These are phyloP conservation scores for Chironomus striatipennis DNA, from an alignment of 1,140 invertebrate genomes.

Conservation along the genomic window DNA sequence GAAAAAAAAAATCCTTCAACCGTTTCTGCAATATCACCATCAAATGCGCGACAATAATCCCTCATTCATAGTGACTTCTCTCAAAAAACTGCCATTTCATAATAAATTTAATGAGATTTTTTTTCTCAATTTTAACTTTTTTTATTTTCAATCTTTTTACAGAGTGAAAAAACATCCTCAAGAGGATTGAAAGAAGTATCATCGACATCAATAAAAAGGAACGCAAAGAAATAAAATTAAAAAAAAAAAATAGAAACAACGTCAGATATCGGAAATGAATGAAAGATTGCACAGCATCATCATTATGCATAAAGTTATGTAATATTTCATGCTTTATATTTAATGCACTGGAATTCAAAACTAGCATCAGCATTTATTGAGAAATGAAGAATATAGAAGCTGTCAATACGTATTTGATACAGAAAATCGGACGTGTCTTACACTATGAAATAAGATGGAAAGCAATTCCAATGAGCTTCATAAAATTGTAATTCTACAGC, in stretches of 20 bases:
- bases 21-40: too few species aligned
- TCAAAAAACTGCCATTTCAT: too few species aligned
- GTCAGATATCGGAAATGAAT: not conserved
- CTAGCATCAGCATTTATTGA: not conserved
- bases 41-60: too few species aligned
- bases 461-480: not conserved
- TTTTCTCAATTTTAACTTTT: too few species aligned
- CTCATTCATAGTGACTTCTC: too few species aligned
- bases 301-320: too few species aligned
- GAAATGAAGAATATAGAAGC: not conserved
- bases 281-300: not conserved
- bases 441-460: constrained; percentile 22
- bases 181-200: not conserved
- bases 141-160: not conserved
- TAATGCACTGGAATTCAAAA: too few species aligned
- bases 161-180: not conserved
- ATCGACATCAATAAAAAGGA: not conserved
- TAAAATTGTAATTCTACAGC: not conserved
- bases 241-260: not conserved
- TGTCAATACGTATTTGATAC: not conserved
- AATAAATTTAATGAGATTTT: not conserved
- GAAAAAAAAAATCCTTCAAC: too few species aligned
- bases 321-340: too few species aligned
- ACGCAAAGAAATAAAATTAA: not conserved
- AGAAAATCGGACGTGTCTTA: constrained; percentile 9